Conservation (phyloP, 2,888 invertebrate species). For the Lathronympha strigana region DNA sequence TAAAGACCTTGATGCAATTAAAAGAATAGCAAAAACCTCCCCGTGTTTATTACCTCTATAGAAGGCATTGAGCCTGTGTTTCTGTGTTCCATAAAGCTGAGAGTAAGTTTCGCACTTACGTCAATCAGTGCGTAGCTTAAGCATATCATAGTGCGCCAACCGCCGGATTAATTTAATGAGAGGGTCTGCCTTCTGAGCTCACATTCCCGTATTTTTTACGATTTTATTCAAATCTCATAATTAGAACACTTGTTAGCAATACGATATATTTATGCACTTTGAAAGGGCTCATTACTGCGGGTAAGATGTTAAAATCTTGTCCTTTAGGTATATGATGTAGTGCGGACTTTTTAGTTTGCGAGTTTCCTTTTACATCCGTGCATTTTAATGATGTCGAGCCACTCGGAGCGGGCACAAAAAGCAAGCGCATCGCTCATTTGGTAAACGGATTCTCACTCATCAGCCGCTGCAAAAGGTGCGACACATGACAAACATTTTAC, state of each 20-base stretch:
- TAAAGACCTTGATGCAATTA: constrained; percentile 47
- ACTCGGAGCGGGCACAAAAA: constrained; percentile 33
- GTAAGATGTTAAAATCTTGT: constrained; percentile 28
- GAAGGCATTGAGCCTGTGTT: constrained; percentile 74
- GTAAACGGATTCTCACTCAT: constrained; percentile 39
- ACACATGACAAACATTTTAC: constrained; percentile 64
- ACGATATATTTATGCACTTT: constrained; percentile 25
- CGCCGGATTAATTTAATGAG: constrained; percentile 82
- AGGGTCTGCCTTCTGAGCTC: constrained; percentile 52
- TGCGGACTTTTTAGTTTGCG: constrained; percentile 26
- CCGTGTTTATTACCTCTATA: constrained; percentile 71
- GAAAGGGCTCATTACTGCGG: constrained; percentile 21
- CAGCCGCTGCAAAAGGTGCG: constrained; percentile 44
- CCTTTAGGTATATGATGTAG: constrained; percentile 19
- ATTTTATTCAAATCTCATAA: constrained; percentile 64
- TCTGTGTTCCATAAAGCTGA: constrained; percentile 60
- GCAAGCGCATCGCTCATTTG: constrained; percentile 39
- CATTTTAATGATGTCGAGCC: constrained; percentile 36
- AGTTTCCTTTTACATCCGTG: constrained; percentile 30
- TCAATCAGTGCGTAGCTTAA: constrained; percentile 72
- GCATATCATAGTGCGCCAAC: constrained; percentile 76
- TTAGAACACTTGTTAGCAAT: constrained; percentile 52
- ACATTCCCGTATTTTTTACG: constrained; percentile 54
- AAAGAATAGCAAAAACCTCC: constrained; percentile 61
- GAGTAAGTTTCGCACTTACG: constrained; percentile 79